Conservation (phyloP, 2,113 vertebrate genomes). For the Oxygymnocypris stewartii region DNA sequence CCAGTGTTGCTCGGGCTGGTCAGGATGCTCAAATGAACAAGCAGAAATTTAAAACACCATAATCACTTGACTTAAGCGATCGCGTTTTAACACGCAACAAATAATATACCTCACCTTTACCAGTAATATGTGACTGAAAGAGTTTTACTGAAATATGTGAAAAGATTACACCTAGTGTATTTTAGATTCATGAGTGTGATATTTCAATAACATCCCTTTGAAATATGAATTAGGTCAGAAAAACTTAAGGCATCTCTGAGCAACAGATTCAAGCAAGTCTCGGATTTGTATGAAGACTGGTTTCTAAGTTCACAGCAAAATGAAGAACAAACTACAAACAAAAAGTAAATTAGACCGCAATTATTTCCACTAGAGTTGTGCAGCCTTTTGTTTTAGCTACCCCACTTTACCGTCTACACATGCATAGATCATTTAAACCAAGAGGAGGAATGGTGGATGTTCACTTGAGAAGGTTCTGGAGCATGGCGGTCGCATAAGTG, state of each 20-base stretch:
- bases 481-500: constrained; percentile 95
- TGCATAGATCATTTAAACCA: constrained; percentile 6
- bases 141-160: neutral
- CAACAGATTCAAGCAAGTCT: constrained; percentile 28
- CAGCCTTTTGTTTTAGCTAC: constrained; percentile 58
- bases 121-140: neutral
- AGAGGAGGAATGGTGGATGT: neutral
- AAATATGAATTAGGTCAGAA: constrained; percentile 16
- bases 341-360: constrained; percentile 49
- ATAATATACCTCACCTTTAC: neutral
- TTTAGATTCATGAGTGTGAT: neutral
- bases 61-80: neutral
- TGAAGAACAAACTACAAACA: constrained; percentile 52
- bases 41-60: neutral
- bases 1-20: neutral
- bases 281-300: constrained; percentile 32
- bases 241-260: constrained; percentile 47
- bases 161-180: neutral
- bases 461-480: constrained; percentile 90
- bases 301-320: constrained; percentile 61
- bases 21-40: neutral
- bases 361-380: constrained; percentile 52
- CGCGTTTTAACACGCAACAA: neutral
- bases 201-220: constrained; percentile 1
- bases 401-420: constrained; percentile 15